A percentile compares a stretch with the other conserved stretches of the same genome.
phyloP scores from a whole-genome alignment of 2,888 invertebrate species.

The Omphaloscelis lunosa region DNA sequence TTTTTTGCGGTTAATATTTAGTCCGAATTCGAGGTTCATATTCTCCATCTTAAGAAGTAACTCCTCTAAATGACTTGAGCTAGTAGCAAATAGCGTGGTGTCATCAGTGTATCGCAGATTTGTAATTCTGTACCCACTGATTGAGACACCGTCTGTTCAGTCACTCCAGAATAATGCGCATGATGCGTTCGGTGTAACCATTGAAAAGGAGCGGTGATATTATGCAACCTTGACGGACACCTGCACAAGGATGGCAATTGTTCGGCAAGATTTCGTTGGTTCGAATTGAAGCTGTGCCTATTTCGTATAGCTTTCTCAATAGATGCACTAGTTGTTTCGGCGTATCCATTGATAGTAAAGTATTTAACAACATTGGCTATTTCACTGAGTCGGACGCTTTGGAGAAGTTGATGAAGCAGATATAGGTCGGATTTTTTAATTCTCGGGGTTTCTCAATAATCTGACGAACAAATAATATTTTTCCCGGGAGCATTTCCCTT shows the following conservation, averaged over 20 bases:
- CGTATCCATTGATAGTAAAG: not conserved
- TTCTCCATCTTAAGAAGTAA: no score
- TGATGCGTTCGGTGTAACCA: not conserved
- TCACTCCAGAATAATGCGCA: not conserved
- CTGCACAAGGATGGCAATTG: no score
- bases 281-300: not conserved
- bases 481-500: not conserved
- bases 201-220: not conserved
- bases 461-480: not conserved
- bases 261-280: not conserved
- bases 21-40: no score
- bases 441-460: not conserved
- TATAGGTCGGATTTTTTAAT: no score
- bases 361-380: not conserved
- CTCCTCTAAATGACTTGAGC: no score
- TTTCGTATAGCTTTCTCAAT: no score
- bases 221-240: not conserved
- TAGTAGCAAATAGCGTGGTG: not conserved
- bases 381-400: not conserved
- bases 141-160: not conserved
- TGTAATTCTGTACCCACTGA: not conserved
- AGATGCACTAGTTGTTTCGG: not conserved
- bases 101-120: not conserved
- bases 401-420: not conserved
- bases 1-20: not conserved